phyloP scores from a whole-genome alignment of 2,113 vertebrate genomes.

The zebrafish (Danio rerio) region GRCz12tu NC_133196.1:11160501-11161000 shows the following conservation, averaged over 20 bases:
- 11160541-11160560: background rate
- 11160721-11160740: background rate
- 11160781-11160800: background rate
- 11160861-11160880: background rate
- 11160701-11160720: background rate
- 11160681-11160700: background rate
- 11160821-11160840: background rate
- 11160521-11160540: background rate
- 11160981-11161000: no score
- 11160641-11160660: conserved; percentile 2
- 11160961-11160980: no score
- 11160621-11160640: conserved; percentile 19
- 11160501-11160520: background rate
- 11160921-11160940: no score
- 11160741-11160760: background rate
- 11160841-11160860: background rate
- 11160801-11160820: background rate
- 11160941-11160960: no score
- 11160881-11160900: background rate
- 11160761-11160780: background rate
- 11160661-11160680: background rate
- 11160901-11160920: no score
- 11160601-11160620: conserved; percentile 23
- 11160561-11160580: conserved; percentile 6
- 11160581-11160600: background rate